These are phyloP conservation scores for Stenopsyche tienmushanensis DNA, from an alignment of 1,140 invertebrate genomes.

Conservation along the genomic window DNA sequence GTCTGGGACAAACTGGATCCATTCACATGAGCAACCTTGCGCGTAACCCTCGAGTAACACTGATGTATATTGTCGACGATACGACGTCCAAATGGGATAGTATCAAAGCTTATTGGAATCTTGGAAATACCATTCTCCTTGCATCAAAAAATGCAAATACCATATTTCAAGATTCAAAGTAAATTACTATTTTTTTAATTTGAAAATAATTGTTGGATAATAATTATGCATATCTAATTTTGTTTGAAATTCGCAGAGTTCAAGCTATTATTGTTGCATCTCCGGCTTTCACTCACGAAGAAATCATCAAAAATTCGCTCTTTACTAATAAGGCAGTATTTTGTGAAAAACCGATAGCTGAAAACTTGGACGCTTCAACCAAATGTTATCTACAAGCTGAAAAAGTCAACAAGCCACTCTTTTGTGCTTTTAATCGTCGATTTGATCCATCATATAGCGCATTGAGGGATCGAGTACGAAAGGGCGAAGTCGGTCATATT, in stretches of 20 bases:
- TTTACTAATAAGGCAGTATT: conserved; percentile 64
- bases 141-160: conserved; percentile 54
- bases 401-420: conserved; percentile 57
- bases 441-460: conserved; percentile 65
- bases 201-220: conserved; percentile 15
- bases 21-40: conserved; percentile 63
- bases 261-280: conserved; percentile 60
- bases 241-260: conserved; percentile 50
- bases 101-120: conserved; percentile 56
- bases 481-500: conserved; percentile 63
- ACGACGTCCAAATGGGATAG: conserved; percentile 50
- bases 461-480: conserved; percentile 55
- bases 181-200: conserved; percentile 15
- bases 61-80: conserved; percentile 65
- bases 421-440: conserved; percentile 69
- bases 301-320: conserved; percentile 61
- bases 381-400: conserved; percentile 63
- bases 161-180: conserved; percentile 59
- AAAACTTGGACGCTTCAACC: conserved; percentile 54
- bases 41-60: conserved; percentile 54
- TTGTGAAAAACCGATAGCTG: conserved; percentile 72
- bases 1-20: conserved; percentile 61
- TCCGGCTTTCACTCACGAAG: conserved; percentile 64
- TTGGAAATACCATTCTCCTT: conserved; percentile 54
- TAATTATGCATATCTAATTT: too few species aligned